Evolutionary conservation across 2,888 invertebrate species (phyloP).

Genomic region (Calameuta pallipes): DNA sequence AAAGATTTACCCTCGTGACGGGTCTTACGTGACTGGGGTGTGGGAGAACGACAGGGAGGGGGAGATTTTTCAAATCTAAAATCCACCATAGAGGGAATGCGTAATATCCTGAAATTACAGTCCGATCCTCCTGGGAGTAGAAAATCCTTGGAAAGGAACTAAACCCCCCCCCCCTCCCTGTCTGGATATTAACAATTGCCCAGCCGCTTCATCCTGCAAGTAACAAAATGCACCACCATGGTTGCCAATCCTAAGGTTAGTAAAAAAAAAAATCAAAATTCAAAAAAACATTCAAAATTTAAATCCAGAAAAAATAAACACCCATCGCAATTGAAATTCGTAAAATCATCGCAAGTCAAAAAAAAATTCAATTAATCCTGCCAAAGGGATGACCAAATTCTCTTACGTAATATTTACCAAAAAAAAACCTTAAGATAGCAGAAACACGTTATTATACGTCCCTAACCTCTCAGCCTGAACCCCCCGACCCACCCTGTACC

Average conservation of each 20-base stretch:
- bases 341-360: background rate
- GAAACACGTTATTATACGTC: background rate
- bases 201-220: background rate
- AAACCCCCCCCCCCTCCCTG: background rate
- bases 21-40: constrained; percentile 15
- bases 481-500: background rate
- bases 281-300: background rate
- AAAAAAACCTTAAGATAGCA: background rate
- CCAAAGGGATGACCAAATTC: background rate
- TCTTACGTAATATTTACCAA: background rate
- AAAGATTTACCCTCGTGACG: constrained; percentile 43
- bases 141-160: background rate
- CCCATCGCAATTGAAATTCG: background rate
- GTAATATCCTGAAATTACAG: constrained; percentile 34
- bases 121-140: background rate
- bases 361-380: background rate
- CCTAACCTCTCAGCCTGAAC: background rate
- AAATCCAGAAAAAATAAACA: background rate
- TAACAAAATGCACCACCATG: background rate
- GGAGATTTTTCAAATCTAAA: constrained; percentile 48
- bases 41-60: constrained; percentile 13
- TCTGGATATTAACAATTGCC: background rate
- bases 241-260: background rate
- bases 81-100: constrained; percentile 47
- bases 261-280: background rate